A percentile compares a stretch with the other conserved stretches of the same genome.
Evolutionary conservation across 2,888 invertebrate species (phyloP).

Genomic region (Himalopsyche tibetana): DNA sequence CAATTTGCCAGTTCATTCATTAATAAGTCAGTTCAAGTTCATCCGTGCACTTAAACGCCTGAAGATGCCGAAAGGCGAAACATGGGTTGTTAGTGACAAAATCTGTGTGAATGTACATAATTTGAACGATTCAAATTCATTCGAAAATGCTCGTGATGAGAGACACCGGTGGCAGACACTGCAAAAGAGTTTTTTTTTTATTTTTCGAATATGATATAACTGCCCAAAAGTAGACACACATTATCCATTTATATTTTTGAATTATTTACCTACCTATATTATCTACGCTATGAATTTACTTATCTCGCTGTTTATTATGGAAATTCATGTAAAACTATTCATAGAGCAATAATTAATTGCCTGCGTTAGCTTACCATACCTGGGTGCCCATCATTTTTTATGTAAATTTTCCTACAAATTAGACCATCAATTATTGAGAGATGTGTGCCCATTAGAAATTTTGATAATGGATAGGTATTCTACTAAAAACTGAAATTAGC

Average conservation of each 20-base stretch:
- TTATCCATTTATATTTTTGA: background rate
- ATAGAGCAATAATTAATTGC: background rate
- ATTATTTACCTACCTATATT: conserved; percentile 26
- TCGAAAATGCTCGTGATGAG: no score
- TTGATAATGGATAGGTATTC: background rate
- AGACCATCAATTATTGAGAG: conserved; percentile 6
- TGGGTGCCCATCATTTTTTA: background rate
- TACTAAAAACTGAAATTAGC: background rate
- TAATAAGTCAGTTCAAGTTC: no score
- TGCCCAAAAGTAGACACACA: background rate
- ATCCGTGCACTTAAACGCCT: no score
- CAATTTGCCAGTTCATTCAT: no score
- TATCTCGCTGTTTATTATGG: conserved; percentile 9
- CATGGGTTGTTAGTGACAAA: no score
- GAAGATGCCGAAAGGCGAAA: no score
- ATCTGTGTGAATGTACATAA: no score
- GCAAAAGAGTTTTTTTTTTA: no score
- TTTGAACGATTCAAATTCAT: no score
- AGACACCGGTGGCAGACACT: no score
- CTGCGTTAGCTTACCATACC: background rate
- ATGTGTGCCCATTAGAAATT: background rate
- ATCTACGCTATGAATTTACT: conserved; percentile 20
- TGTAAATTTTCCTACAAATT: conserved; percentile 23
- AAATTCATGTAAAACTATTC: background rate
- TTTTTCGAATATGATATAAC: no score